A percentile compares a stretch with the other conserved stretches of the same genome.
These are phyloP conservation scores for Synergus gifuensis DNA, from an alignment of 2,888 invertebrate genomes.

Conservation along the genomic window DNA sequence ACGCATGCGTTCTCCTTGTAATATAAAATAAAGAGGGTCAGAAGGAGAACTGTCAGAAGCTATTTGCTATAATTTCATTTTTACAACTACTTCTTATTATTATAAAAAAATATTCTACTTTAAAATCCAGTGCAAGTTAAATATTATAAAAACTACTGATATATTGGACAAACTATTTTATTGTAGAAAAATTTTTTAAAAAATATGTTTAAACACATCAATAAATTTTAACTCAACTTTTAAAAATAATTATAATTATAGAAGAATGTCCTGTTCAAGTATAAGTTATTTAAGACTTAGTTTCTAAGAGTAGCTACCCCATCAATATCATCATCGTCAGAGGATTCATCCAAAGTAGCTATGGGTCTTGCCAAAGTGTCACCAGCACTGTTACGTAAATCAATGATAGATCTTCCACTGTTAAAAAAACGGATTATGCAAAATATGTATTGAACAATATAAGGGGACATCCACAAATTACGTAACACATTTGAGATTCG, in stretches of 20 bases:
- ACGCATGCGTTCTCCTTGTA: constrained; percentile 16
- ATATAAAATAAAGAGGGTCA: not conserved
- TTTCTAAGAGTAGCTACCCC: constrained; percentile 3
- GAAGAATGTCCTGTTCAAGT: not conserved
- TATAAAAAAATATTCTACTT: not conserved
- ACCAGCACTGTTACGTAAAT: not conserved
- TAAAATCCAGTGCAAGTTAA: not conserved
- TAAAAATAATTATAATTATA: not conserved
- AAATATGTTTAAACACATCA: not conserved
- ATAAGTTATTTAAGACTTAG: not conserved
- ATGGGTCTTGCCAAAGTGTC: not conserved
- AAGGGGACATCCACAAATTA: too few relatives aligned
- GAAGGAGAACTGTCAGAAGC: too few relatives aligned
- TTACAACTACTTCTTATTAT: not conserved
- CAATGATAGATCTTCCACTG: constrained; percentile 24
- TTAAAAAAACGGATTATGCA: not conserved
- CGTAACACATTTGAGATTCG: too few relatives aligned
- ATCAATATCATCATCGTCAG: constrained; percentile 7
- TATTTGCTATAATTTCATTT: too few relatives aligned
- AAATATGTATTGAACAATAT: not conserved
- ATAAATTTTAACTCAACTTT: not conserved
- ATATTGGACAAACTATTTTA: not conserved
- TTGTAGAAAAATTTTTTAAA: not conserved
- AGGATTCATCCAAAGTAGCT: constrained; percentile 16
- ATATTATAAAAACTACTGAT: not conserved